phyloP scores from a whole-genome alignment of 2,888 invertebrate species.

The Apamea epomidion region DNA sequence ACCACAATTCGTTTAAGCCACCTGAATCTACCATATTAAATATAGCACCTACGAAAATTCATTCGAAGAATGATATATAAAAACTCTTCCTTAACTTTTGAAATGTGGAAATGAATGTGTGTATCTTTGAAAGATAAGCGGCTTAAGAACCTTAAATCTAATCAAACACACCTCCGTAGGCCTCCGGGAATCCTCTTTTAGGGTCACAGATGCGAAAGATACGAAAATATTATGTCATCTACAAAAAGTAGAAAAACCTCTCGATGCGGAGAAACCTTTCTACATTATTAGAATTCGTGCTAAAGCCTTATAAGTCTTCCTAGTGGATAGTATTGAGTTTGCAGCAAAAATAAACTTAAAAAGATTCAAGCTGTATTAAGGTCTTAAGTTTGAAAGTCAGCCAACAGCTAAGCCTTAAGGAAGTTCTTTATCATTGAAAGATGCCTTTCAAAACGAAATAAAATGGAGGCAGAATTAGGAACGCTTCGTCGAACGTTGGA shows the following conservation, averaged over 20 bases:
- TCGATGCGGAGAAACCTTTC: conserved; percentile 35
- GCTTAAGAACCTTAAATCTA: conserved; percentile 15
- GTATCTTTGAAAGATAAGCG: conserved; percentile 3
- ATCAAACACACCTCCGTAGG: conserved; percentile 25
- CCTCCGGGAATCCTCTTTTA: conserved; percentile 14
- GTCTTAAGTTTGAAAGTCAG: conserved; percentile 21
- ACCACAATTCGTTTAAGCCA: background rate
- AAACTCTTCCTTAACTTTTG: background rate
- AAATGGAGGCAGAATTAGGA: conserved; percentile 29
- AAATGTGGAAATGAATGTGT: conserved; percentile 7
- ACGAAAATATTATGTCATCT: conserved; percentile 8
- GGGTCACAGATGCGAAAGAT: background rate
- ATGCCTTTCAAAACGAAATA: conserved; percentile 14
- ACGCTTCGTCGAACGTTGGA: background rate
- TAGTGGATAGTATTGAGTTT: background rate
- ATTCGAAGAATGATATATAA: background rate
- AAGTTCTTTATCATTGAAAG: conserved; percentile 34
- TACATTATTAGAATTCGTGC: conserved; percentile 13
- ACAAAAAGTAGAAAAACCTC: conserved; percentile 10
- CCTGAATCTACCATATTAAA: background rate
- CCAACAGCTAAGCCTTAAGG: conserved; percentile 17
- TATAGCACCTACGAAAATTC: background rate
- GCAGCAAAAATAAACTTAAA: conserved; percentile 22
- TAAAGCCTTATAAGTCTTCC: conserved; percentile 19
- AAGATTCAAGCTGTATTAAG: conserved; percentile 20